A percentile compares a stretch with the other conserved stretches of the same genome.
These are phyloP conservation scores for Scaptomyza graminum DNA, from an alignment of 1,140 invertebrate genomes.

Conservation along the genomic window DNA sequence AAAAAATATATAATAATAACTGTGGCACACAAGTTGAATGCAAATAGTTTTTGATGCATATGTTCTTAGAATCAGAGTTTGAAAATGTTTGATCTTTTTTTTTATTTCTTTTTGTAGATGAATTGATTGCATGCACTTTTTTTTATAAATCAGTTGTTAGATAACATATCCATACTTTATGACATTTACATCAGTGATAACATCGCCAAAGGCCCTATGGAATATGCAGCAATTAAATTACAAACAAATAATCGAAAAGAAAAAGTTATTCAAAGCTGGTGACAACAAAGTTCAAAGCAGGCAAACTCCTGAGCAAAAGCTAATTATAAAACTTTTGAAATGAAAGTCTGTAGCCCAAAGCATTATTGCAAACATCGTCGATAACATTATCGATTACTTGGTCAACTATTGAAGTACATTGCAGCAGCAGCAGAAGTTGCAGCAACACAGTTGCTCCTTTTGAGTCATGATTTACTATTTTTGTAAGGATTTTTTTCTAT, in stretches of 20 bases:
- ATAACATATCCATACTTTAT: background rate
- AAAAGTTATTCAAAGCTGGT: background rate
- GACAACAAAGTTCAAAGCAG: background rate
- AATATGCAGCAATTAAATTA: background rate
- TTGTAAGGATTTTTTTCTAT: constrained; percentile 29
- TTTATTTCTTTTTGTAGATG: too few species aligned
- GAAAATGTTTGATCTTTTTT: background rate
- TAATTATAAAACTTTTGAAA: constrained; percentile 17
- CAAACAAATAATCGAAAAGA: background rate
- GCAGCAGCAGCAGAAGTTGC: constrained; percentile 23
- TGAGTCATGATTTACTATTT: constrained; percentile 24
- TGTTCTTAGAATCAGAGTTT: background rate
- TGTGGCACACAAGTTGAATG: constrained; percentile 31
- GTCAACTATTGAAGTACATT: constrained; percentile 18
- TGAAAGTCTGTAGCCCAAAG: constrained; percentile 8
- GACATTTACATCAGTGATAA: background rate
- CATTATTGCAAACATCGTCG: constrained; percentile 65
- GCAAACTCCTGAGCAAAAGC: background rate
- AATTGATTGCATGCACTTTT: too few species aligned
- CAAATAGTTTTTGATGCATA: constrained; percentile 24
- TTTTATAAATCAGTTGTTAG: too few species aligned
- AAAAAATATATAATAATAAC: constrained; percentile 9
- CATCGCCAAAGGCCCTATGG: too few species aligned
- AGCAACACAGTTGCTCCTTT: constrained; percentile 10
- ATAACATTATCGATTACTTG: constrained; percentile 68